Conservation (phyloP, 2,797 vertebrate genomes). For the Acipenser oxyrinchus region DNA sequence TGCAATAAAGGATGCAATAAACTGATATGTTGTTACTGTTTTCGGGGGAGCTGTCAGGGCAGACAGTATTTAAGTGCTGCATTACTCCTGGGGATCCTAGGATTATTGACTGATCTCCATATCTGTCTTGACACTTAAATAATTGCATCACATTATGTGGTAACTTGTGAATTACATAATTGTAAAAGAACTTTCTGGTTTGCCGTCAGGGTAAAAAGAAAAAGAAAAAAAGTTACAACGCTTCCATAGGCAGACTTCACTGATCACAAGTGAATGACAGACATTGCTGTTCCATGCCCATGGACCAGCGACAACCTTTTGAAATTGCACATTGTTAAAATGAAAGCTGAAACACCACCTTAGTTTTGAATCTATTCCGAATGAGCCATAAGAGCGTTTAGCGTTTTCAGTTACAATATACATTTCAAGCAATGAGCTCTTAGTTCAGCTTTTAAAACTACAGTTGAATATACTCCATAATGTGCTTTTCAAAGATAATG, state of each 20-base stretch:
- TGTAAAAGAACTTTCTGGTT: not conserved
- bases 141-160: not conserved
- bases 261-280: not conserved
- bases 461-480: too few relatives aligned
- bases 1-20: not conserved
- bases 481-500: too few relatives aligned
- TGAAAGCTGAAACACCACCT: slow-evolving; percentile 1
- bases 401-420: too few relatives aligned
- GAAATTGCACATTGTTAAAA: slow-evolving; percentile 1
- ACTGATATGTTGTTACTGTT: not conserved
- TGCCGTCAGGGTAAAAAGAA: not conserved
- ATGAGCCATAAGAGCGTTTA: too few relatives aligned
- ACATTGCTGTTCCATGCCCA: too few relatives aligned
- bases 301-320: not conserved
- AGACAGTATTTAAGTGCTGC: not conserved
- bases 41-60: not conserved
- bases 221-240: not conserved
- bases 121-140: not conserved
- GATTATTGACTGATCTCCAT: not conserved
- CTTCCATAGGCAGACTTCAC: not conserved
- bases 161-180: not conserved
- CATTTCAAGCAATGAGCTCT: too few relatives aligned
- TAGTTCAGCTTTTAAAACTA: too few relatives aligned
- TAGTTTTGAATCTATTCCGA: not conserved
- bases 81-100: not conserved